phyloP scores from a whole-genome alignment of 2,888 invertebrate species.

The Volucella inanis region DNA sequence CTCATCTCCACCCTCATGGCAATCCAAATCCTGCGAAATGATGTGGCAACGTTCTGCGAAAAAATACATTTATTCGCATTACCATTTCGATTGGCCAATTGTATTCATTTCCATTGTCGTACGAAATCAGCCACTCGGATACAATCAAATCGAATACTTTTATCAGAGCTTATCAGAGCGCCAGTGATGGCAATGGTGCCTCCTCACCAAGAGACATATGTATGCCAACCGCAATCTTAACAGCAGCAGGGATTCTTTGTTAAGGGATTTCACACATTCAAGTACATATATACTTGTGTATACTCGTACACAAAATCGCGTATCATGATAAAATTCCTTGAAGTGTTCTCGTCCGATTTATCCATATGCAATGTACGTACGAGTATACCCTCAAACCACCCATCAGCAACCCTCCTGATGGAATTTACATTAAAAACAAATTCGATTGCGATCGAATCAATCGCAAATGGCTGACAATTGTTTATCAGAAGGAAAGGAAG shows the following conservation, averaged over 20 bases:
- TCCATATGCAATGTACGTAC: too few species aligned
- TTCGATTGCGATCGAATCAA: conserved; percentile 60
- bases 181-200: conserved; percentile 9
- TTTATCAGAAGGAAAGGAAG: not conserved
- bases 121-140: conserved; percentile 35
- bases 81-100: conserved; percentile 32
- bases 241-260: too few species aligned
- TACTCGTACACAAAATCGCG: conserved; percentile 11
- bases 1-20: not conserved
- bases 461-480: conserved; percentile 65
- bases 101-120: conserved; percentile 26
- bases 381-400: not conserved
- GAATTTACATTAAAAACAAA: conserved; percentile 58
- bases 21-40: not conserved
- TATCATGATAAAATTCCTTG: conserved; percentile 34
- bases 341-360: conserved; percentile 11
- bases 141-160: conserved; percentile 46
- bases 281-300: too few species aligned
- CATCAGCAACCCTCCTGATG: not conserved
- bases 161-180: conserved; percentile 22
- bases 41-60: not conserved
- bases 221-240: conserved; percentile 30
- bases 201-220: conserved; percentile 12
- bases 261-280: too few species aligned
- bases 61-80: conserved; percentile 15